Percentiles rank a stretch among this genome's conserved stretches.
Evolutionary conservation across 2,888 invertebrate genomes (phyloP).

Genomic region (Cremastinae sp.): DNA sequence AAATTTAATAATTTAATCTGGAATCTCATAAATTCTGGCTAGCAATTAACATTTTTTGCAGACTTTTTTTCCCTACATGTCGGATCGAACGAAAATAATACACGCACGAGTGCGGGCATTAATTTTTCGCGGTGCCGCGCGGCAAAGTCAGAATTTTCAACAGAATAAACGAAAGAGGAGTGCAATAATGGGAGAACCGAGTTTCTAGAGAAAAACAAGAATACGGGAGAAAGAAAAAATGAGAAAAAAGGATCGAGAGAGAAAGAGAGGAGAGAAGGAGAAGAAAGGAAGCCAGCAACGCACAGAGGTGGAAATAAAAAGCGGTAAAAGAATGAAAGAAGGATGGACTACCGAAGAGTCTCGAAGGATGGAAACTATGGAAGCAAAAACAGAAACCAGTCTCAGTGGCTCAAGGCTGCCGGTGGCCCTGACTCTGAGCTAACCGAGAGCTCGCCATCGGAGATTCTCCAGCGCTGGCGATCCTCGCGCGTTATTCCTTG

Average conservation of each 20-base stretch:
- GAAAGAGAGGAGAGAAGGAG: slow-evolving; percentile 62
- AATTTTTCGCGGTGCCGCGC: slow-evolving; percentile 14
- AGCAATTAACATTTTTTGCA: too few species aligned
- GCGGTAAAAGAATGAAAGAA: slow-evolving; percentile 70
- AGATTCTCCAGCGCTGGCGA: slow-evolving; percentile 27
- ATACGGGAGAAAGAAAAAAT: slow-evolving; percentile 49
- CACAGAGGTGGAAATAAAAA: slow-evolving; percentile 64
- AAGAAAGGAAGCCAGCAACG: slow-evolving; percentile 56
- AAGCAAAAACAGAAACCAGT: slow-evolving; percentile 80
- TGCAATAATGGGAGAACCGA: slow-evolving; percentile 14
- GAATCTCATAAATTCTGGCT: too few species aligned
- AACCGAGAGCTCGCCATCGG: slow-evolving; percentile 47
- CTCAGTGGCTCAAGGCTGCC: slow-evolving; percentile 80
- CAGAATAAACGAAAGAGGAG: slow-evolving; percentile 27
- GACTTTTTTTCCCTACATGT: too few species aligned
- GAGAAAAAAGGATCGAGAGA: slow-evolving; percentile 51
- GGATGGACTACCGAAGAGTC: slow-evolving; percentile 75
- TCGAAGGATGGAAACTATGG: slow-evolving; percentile 78
- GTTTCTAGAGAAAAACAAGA: slow-evolving; percentile 58
- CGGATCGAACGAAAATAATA: slow-evolving; percentile 11
- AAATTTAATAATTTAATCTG: too few species aligned
- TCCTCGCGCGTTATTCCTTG: slow-evolving; percentile 35
- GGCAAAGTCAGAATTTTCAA: slow-evolving; percentile 8
- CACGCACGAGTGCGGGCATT: too few species aligned
- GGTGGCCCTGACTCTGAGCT: slow-evolving; percentile 42